phyloP scores from a whole-genome alignment of 2,797 vertebrate species.

The Microctenopoma stevenorrisi region DNA sequence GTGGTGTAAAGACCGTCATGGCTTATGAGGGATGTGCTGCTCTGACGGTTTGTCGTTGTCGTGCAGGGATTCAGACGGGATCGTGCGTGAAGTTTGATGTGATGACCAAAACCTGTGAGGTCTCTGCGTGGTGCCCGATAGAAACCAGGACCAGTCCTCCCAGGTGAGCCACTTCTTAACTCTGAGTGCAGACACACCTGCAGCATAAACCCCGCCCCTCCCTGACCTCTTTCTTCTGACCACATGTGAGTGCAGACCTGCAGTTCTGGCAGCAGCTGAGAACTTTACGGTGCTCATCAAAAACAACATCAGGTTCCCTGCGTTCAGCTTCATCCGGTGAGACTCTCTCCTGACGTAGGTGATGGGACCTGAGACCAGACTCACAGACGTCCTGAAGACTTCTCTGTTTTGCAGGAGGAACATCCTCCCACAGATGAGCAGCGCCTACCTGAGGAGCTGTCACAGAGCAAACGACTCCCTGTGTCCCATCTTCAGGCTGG shows the following conservation, averaged over 20 bases:
- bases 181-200: too few relatives aligned
- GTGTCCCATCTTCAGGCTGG: conserved; percentile 90
- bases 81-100: conserved; percentile 80
- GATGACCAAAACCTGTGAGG: conserved; percentile 83
- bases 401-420: conserved; percentile 80
- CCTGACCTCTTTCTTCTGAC: too few relatives aligned
- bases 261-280: conserved; percentile 86
- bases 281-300: conserved; percentile 93
- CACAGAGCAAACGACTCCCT: conserved; percentile 66
- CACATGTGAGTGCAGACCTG: conserved; percentile 77
- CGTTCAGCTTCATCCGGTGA: conserved; percentile 87
- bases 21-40: not conserved
- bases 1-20: too few relatives aligned
- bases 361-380: too few relatives aligned
- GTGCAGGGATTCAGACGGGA: conserved; percentile 86
- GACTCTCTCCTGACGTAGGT: conserved; percentile 7
- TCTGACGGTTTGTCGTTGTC: not conserved
- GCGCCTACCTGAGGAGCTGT: conserved; percentile 80
- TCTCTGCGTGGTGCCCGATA: conserved; percentile 86
- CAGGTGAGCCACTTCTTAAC: conserved; percentile 56
- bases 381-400: too few relatives aligned
- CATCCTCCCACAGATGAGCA: conserved; percentile 84
- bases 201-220: too few relatives aligned
- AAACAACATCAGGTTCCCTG: conserved; percentile 89
- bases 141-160: conserved; percentile 74